Percentiles rank a stretch among this genome's conserved stretches.
These are phyloP conservation scores for Hyles euphorbiae DNA, from an alignment of 1,140 invertebrate species.

Conservation along the genomic window DNA sequence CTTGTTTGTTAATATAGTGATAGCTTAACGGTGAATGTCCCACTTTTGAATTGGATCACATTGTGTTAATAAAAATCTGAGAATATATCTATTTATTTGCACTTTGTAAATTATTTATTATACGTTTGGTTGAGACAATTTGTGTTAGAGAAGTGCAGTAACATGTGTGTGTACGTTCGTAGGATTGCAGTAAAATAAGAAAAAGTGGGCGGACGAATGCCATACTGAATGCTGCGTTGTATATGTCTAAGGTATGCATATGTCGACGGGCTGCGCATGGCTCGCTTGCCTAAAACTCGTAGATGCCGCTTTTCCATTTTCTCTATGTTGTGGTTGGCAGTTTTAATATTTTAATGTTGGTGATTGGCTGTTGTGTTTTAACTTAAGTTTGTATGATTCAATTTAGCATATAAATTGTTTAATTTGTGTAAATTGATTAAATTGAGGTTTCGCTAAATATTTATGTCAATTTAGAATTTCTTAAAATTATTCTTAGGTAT, in stretches of 20 bases:
- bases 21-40: too few relatives aligned
- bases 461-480: too few relatives aligned
- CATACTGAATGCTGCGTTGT: conserved; percentile 72
- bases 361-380: conserved; percentile 1
- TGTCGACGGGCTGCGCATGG: conserved; percentile 26
- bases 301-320: conserved; percentile 14
- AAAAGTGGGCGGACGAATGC: conserved; percentile 65
- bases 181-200: conserved; percentile 74
- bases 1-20: too few relatives aligned
- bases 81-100: too few relatives aligned
- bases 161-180: conserved; percentile 54
- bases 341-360: not conserved
- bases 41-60: too few relatives aligned
- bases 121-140: too few relatives aligned
- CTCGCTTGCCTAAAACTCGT: conserved; percentile 29
- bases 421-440: too few relatives aligned
- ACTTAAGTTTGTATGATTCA: not conserved
- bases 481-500: too few relatives aligned
- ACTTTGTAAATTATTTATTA: not conserved
- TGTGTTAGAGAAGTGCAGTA: conserved; percentile 17
- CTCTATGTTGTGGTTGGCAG: not conserved
- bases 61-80: too few relatives aligned
- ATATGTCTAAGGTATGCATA: conserved; percentile 71
- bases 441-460: too few relatives aligned
- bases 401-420: not conserved